Evolutionary conservation across 53 echinoderm and acorn worm species (phyloP).

Genomic region (Echinarachnius parma): DNA sequence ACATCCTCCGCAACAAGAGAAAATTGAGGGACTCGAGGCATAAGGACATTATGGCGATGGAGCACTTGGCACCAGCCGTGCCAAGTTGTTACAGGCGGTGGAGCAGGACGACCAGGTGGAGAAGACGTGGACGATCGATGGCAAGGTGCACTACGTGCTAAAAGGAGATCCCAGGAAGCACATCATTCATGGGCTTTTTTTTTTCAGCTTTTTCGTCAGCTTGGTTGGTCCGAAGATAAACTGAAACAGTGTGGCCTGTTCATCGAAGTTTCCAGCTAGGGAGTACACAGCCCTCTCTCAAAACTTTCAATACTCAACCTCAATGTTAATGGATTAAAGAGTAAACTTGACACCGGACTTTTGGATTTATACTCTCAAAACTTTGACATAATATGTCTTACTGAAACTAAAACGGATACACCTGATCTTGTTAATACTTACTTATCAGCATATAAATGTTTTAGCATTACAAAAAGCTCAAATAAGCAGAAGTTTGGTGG

Average conservation of each 20-base stretch:
- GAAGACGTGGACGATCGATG: conserved; percentile 24
- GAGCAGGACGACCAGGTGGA: conserved; percentile 9
- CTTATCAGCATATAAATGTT: too few species aligned
- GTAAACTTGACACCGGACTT: background rate
- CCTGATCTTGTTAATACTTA: too few species aligned
- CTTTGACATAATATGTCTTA: too few species aligned
- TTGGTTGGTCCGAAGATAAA: conserved; percentile 8
- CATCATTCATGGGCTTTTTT: background rate
- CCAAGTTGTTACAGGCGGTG: conserved; percentile 16
- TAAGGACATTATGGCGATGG: background rate
- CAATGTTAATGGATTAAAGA: background rate
- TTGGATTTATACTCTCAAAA: background rate
- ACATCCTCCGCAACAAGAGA: conserved; percentile 2
- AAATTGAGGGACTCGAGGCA: conserved; percentile 5
- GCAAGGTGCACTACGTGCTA: conserved; percentile 6
- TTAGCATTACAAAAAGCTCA: too few species aligned
- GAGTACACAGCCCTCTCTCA: background rate
- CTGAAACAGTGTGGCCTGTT: background rate
- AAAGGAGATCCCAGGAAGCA: conserved; percentile 6
- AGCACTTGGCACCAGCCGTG: conserved; percentile 20
- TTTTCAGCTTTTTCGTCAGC: background rate
- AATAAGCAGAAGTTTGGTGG: too few species aligned
- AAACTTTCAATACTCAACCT: too few species aligned
- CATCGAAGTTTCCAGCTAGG: conserved; percentile 20
- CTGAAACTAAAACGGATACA: too few species aligned